phyloP scores from a whole-genome alignment of 2,888 invertebrate genomes.

The Sussaba pulchella region DNA sequence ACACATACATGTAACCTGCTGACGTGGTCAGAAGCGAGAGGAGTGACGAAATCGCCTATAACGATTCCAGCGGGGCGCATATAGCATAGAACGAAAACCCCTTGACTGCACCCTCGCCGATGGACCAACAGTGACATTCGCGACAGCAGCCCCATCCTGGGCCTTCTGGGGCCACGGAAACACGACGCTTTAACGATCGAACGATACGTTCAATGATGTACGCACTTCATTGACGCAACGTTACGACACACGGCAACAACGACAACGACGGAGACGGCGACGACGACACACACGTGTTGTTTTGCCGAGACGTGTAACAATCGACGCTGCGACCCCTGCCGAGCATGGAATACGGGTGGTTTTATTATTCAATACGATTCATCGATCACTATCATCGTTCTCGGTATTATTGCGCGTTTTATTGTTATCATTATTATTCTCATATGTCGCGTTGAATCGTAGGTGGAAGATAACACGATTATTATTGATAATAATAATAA shows the following conservation, averaged over 20 bases:
- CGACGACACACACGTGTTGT: conserved; percentile 73
- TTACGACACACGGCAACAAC: conserved; percentile 56
- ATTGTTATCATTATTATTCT: too few relatives aligned
- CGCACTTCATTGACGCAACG: conserved; percentile 58
- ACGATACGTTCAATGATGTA: conserved; percentile 59
- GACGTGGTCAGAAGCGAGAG: conserved; percentile 51
- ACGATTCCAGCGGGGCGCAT: conserved; percentile 53
- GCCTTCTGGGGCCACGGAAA: conserved; percentile 58
- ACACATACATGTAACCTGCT: conserved; percentile 34
- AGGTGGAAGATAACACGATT: too few relatives aligned
- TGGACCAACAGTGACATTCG: conserved; percentile 33
- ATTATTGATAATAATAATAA: too few relatives aligned
- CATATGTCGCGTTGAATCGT: too few relatives aligned
- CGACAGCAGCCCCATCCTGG: conserved; percentile 5
- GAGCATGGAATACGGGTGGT: conserved; percentile 53
- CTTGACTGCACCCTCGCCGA: conserved; percentile 40
- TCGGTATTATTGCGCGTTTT: too few relatives aligned
- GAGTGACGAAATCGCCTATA: conserved; percentile 61
- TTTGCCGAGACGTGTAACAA: conserved; percentile 64
- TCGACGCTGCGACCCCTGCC: conserved; percentile 67
- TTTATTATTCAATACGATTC: conserved; percentile 64
- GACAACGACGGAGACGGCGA: too few relatives aligned
- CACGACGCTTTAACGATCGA: conserved; percentile 66
- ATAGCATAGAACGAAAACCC: conserved; percentile 28
- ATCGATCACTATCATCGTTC: conserved; percentile 40